Percentiles rank a stretch among this genome's conserved stretches.
Conservation (phyloP, 1,140 invertebrate species). For the Schlechtendalia chinensis region DNA sequence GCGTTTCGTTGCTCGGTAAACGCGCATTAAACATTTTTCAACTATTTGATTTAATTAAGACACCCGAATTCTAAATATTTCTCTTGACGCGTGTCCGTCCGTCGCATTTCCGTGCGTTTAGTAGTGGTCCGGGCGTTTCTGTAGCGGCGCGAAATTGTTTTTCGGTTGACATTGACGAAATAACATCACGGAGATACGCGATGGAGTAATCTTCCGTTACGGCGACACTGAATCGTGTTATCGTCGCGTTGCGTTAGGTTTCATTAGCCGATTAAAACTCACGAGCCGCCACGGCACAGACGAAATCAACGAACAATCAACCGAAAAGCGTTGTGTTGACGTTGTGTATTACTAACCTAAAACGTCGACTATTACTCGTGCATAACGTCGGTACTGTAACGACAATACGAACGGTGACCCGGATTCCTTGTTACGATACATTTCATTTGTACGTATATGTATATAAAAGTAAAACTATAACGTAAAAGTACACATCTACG, state of each 20-base stretch:
- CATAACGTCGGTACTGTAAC: too few relatives aligned
- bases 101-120: background rate
- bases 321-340: background rate
- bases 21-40: too few relatives aligned
- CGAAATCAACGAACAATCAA: constrained; percentile 6
- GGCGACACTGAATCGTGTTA: background rate
- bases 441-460: background rate
- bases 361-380: background rate
- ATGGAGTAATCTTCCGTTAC: background rate
- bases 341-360: background rate
- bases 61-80: too few relatives aligned
- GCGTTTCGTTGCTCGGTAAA: too few relatives aligned
- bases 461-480: background rate
- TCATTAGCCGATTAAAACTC: constrained; percentile 10
- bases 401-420: background rate
- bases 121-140: background rate
- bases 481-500: background rate
- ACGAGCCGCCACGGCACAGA: background rate
- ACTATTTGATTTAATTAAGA: too few relatives aligned
- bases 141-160: background rate
- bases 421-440: background rate
- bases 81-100: too few relatives aligned
- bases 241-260: background rate
- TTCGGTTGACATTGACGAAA: background rate
- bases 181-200: background rate